Evolutionary conservation across 64 coral and sea anemone genomes (phyloP), one percentile per base, ranked within the genome.

Genomic region (Montipora efflorescens): DNA sequence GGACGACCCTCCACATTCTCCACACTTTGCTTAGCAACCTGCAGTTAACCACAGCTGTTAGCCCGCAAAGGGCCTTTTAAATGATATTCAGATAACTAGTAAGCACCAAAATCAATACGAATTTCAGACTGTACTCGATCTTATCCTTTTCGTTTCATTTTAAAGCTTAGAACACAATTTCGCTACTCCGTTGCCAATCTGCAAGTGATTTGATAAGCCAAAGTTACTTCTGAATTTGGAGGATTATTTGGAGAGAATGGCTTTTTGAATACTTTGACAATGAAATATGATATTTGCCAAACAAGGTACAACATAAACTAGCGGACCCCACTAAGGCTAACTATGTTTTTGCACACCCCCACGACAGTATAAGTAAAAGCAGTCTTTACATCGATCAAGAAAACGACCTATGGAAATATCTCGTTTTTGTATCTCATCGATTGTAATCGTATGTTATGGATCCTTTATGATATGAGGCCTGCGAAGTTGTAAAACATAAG

Each of bases 91-190:
- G 36, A 36, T 36, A 36, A 36, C 36, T 36, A 36, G 36, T 36
- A 36, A 36, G 36, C 36, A 67, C 15, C 16, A 67, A 67, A 12
- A 8, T 67, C 8, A 67, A 67, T 67, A 67, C 12, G 11, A 18
- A 67, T 67, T 4, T 67, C 12, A 67, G 16, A 0, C 62, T 45
- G 78, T 80, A 21, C 78, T 16, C 61, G 59, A 67, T 83, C 58
- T 83, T 83, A 59, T 46, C 46, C 81, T 47, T 67, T 67, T 11
- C 59, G 36, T 67, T 66, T 46, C 47, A 7, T 55, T 19, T 67
- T 0, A 67, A 83, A 83, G 81, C 1, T 83, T 83, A 83, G 61
- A 67, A 15, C 81, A 83, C 66, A 83, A 83, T 83, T 59, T 47
- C 66, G 67, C 62, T 16, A 67, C 59, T 59, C 62, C 7, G 62